These are phyloP conservation scores for Unio delphinus DNA, from an alignment of 2,888 invertebrate species.

Conservation along the genomic window DNA sequence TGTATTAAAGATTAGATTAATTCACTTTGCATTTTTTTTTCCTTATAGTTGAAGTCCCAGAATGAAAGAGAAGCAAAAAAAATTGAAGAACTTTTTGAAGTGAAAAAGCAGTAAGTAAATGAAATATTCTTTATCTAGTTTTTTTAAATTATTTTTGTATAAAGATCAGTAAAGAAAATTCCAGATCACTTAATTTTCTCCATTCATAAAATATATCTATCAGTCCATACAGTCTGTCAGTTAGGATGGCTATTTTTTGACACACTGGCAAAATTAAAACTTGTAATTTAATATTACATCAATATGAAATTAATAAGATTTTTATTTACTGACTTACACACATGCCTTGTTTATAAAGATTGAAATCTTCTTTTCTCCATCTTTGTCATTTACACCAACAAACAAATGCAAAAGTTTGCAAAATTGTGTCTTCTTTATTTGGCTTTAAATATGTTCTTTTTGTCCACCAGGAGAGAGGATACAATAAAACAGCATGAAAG, in stretches of 20 bases:
- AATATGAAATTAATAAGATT: too few relatives aligned
- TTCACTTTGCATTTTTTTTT: conserved; percentile 1
- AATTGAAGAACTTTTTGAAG: conserved; percentile 80
- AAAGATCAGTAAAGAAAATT: background rate
- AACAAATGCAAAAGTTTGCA: background rate
- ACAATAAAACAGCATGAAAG: conserved; percentile 78
- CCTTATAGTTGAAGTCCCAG: conserved; percentile 70
- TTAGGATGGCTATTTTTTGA: too few relatives aligned
- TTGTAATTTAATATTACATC: too few relatives aligned
- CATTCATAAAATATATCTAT: too few relatives aligned
- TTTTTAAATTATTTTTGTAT: background rate
- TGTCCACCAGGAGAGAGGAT: conserved; percentile 62
- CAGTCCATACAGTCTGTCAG: too few relatives aligned
- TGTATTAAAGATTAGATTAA: too few relatives aligned
- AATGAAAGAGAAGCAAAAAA: conserved; percentile 78
- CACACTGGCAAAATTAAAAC: too few relatives aligned
- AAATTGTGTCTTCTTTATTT: background rate
- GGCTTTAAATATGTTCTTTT: background rate
- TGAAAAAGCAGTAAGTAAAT: conserved; percentile 77
- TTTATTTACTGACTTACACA: too few relatives aligned
- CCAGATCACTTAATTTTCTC: background rate
- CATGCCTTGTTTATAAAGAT: too few relatives aligned
- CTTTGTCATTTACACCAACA: background rate
- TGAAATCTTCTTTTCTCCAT: too few relatives aligned
- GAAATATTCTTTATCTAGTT: background rate